Percentiles rank a stretch among this genome's conserved stretches.
Conservation (phyloP, 2,888 invertebrate genomes). For the Biston stratarius region DNA sequence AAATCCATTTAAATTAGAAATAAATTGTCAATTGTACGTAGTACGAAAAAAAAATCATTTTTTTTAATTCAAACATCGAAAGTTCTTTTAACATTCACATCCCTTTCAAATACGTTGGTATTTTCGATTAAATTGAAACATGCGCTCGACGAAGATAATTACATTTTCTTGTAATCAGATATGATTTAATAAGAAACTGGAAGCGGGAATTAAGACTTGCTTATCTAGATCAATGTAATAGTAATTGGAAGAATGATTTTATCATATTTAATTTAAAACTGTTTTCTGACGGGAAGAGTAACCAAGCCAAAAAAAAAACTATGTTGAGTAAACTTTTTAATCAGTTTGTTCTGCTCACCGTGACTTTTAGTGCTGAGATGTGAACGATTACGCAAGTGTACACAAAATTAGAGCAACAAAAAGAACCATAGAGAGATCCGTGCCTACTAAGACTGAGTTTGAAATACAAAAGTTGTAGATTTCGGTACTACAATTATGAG, state of each 20-base stretch:
- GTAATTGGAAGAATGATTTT: slow-evolving; percentile 7
- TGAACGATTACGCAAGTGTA: no score
- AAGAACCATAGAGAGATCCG: no score
- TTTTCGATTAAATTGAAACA: slow-evolving; percentile 24
- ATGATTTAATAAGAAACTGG: slow-evolving; percentile 32
- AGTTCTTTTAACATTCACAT: neutral
- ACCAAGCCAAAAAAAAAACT: neutral
- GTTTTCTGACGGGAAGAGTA: neutral
- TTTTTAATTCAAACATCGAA: neutral
- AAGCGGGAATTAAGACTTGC: slow-evolving; percentile 17
- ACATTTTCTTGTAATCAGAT: slow-evolving; percentile 27
- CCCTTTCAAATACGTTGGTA: slow-evolving; percentile 10
- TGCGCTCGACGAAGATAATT: slow-evolving; percentile 22
- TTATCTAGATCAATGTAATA: slow-evolving; percentile 29
- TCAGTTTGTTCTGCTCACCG: no score
- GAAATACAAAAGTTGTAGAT: no score
- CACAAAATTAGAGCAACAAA: no score
- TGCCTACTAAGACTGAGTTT: no score
- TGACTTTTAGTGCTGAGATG: no score
- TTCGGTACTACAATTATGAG: no score
- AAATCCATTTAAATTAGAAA: no score
- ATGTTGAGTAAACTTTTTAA: neutral
- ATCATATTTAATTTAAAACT: slow-evolving; percentile 19
- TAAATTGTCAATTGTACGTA: no score
- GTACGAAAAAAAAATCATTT: neutral